Evolutionary conservation across 2,113 vertebrate species (phyloP), one percentile per base, ranked within the genome.

Genomic region (Gopherus evgoodei): DNA sequence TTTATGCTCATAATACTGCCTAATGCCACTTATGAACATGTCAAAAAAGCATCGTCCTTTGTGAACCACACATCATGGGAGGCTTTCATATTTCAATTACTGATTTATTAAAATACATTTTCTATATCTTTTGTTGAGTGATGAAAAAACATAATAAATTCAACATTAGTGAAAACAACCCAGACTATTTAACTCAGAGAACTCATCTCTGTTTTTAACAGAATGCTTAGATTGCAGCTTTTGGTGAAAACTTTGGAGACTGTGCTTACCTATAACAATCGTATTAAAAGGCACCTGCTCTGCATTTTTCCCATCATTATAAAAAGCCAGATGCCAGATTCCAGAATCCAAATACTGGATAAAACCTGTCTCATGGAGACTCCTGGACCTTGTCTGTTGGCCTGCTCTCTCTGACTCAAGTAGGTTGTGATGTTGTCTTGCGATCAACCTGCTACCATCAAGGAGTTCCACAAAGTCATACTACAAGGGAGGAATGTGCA

Each of bases 251-350:
- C 57, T 88, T 79, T 38, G 52, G 94, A 91, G 75, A 91, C 21
- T 5, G 31, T 62, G 89, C 99, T 96, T 98, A 99, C 99, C 99
- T 98, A 99, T 99, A 89, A 99, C 97, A 87, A 99, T 99, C 94
- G 99, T 99, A 98, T 99, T 99, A 91, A 99, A 99, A 90, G 99
- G 99, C 97, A 99, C 99, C 1, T 98, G 98, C 95, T 99, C 99
- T 9, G 98, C 56, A n/a, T 98, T 99, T 76, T 99, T 99, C 49
- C 99, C 99, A 25, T 99, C 99, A 1, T 99, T 99, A 93, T 99
- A 99, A 97, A 99, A 99, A 42, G 99, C 99, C 97, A 99, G 98
- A 95, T 99, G 99, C 99, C 99, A 99, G 97, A 99, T 99, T 24
- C 99, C 99, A 0, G 98, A 98, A 93, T 99, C 99, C 96, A 99